Evolutionary conservation across 2,797 vertebrate species (phyloP).

Genomic region (Coilia nasus): DNA sequence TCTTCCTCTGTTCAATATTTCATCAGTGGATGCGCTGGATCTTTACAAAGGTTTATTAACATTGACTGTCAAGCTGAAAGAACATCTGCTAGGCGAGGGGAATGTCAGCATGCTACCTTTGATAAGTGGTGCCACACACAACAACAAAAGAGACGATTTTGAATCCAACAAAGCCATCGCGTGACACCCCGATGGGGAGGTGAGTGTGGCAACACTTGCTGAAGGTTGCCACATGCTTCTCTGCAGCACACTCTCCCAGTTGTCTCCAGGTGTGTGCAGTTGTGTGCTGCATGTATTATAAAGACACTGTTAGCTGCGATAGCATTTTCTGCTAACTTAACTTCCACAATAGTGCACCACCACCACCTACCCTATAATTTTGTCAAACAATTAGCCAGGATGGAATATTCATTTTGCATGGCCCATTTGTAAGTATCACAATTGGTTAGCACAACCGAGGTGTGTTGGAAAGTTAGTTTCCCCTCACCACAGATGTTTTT

Average conservation of each 20-base stretch:
- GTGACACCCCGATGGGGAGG: not conserved
- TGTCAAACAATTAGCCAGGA: not conserved
- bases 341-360: not conserved
- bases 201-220: not conserved
- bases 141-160: constrained; percentile 20
- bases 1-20: constrained; percentile 55
- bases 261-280: not conserved
- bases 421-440: not conserved
- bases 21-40: constrained; percentile 52
- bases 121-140: constrained; percentile 29
- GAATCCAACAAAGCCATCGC: constrained; percentile 13
- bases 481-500: not conserved
- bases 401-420: not conserved
- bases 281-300: not conserved
- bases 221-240: constrained; percentile 9
- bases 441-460: not conserved
- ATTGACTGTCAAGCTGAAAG: constrained; percentile 61
- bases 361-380: not conserved
- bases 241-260: not conserved
- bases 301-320: not conserved
- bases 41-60: constrained; percentile 61
- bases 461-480: not conserved
- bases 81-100: constrained; percentile 64
- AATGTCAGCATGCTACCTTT: constrained; percentile 40
- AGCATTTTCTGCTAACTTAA: constrained; percentile 3